These are phyloP conservation scores for Trachelus troglodyta DNA, from an alignment of 2,888 invertebrate genomes.

Conservation along the genomic window DNA sequence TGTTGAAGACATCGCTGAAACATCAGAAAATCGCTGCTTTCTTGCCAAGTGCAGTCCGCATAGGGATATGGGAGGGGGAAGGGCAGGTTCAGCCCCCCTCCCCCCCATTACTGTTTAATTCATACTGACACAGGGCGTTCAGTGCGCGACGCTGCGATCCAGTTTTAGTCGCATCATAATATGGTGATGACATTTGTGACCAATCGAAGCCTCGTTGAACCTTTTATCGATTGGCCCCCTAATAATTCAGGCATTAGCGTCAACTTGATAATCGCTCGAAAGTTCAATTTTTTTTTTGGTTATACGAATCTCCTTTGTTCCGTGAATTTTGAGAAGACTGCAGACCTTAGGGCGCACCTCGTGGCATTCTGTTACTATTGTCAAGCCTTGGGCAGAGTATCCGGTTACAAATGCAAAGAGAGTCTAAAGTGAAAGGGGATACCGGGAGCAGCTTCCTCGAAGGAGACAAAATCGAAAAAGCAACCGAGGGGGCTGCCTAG, in stretches of 20 bases:
- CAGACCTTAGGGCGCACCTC: conserved; percentile 31
- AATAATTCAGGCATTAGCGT: not conserved
- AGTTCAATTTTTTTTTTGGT: not conserved
- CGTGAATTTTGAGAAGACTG: conserved; percentile 26
- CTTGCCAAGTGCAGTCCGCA: conserved; percentile 22
- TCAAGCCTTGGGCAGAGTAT: conserved; percentile 26
- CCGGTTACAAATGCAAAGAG: conserved; percentile 27
- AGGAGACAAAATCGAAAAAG: conserved; percentile 9
- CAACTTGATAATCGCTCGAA: not conserved
- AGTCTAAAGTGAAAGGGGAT: conserved; percentile 5
- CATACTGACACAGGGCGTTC: conserved; percentile 16
- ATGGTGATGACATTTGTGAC: not conserved
- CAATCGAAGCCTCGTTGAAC: not conserved
- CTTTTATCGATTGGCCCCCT: not conserved
- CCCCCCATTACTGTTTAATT: conserved; percentile 31
- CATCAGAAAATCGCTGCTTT: conserved; percentile 24
- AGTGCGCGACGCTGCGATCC: conserved; percentile 18
- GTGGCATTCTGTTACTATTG: conserved; percentile 36
- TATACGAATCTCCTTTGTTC: not conserved
- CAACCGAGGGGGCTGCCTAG: conserved; percentile 2
- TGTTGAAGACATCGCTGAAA: not conserved
- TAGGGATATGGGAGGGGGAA: not conserved
- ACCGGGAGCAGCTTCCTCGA: not conserved
- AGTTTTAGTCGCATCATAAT: not conserved
- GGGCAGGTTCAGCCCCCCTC: conserved; percentile 16